Conservation (phyloP, 2,888 invertebrate species). For the Acanthococcus lagerstroemiae region DNA sequence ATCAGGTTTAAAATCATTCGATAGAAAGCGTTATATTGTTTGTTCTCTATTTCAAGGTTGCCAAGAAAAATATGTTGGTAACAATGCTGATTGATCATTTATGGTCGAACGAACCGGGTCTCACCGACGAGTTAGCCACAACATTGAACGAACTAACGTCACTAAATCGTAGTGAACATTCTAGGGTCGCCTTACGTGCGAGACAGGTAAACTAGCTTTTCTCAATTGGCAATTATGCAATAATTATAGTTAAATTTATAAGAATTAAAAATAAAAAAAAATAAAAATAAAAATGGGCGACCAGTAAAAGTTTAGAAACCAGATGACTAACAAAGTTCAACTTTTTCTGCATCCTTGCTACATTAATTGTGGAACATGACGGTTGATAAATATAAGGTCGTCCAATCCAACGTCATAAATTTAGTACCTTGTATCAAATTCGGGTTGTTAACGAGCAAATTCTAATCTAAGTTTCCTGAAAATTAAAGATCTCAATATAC, state of each 20-base stretch:
- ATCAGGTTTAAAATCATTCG: neutral
- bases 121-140: constrained; percentile 84
- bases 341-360: too few species aligned
- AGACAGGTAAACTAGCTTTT: constrained; percentile 49
- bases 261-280: neutral
- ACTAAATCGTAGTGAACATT: constrained; percentile 85
- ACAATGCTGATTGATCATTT: constrained; percentile 86
- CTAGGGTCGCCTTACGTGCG: constrained; percentile 75
- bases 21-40: neutral
- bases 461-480: too few species aligned
- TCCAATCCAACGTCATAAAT: too few species aligned
- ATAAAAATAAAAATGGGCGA: neutral
- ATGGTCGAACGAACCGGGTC: constrained; percentile 88
- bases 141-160: constrained; percentile 86
- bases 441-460: too few species aligned
- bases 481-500: too few species aligned
- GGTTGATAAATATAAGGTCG: too few species aligned
- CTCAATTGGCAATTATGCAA: neutral
- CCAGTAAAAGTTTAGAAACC: neutral
- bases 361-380: too few species aligned
- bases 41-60: constrained; percentile 42
- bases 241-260: neutral
- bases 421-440: too few species aligned
- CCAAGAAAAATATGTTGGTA: constrained; percentile 81
- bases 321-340: too few species aligned